Percentiles rank a stretch among this genome's conserved stretches.
phyloP scores from a whole-genome alignment of 2,113 vertebrate genomes.

The Danio rerio region GRCz12tu NC_133180.1:75651001-75651500 shows the following conservation, averaged over 20 bases:
- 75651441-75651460: neutral
- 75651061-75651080: neutral
- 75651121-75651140: too few species aligned
- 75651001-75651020: constrained; percentile 96
- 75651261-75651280: too few species aligned
- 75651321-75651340: constrained; percentile 91
- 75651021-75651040: constrained; percentile 98
- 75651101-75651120: too few species aligned
- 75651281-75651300: constrained; percentile 67
- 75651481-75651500: too few species aligned
- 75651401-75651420: constrained; percentile 95
- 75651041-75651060: constrained; percentile 88
- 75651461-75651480: neutral
- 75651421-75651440: constrained; percentile 94
- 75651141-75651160: too few species aligned
- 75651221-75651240: too few species aligned
- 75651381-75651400: constrained; percentile 95
- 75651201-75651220: too few species aligned
- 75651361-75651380: constrained; percentile 93
- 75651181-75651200: too few species aligned
- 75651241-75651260: too few species aligned
- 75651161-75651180: too few species aligned
- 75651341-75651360: constrained; percentile 92
- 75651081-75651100: neutral
- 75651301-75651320: constrained; percentile 93